Conservation (phyloP, 1,140 invertebrate genomes). For the Calephelis virginiensis region DNA sequence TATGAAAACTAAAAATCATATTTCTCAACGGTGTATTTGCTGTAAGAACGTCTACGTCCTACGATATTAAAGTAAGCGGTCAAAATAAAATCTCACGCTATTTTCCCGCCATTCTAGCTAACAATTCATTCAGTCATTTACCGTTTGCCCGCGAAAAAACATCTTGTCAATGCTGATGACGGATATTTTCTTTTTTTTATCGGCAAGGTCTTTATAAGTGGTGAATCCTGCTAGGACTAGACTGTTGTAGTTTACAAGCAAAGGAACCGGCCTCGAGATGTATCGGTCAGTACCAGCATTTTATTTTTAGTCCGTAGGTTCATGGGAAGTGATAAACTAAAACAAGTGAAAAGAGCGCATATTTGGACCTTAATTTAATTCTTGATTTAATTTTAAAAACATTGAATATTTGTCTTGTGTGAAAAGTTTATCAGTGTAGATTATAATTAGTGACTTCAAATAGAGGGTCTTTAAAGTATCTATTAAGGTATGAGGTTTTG, state of each 20-base stretch:
- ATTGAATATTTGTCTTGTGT: no score
- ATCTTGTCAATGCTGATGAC: constrained; percentile 7
- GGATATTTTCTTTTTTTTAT: constrained; percentile 22
- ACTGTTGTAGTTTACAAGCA: constrained; percentile 37
- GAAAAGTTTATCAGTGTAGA: no score
- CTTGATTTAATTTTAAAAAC: no score
- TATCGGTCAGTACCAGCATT: constrained; percentile 54
- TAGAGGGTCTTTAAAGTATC: no score
- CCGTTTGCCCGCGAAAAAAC: constrained; percentile 26
- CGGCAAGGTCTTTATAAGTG: constrained; percentile 51
- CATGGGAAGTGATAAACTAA: no score
- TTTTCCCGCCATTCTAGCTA: constrained; percentile 9
- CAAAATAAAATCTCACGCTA: constrained; percentile 16
- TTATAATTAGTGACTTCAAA: no score
- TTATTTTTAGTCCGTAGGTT: constrained; percentile 28
- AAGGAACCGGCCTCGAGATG: constrained; percentile 39
- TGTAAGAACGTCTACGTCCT: no score
- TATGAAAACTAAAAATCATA: no score
- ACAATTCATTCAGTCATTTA: constrained; percentile 22
- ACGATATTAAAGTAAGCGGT: constrained; percentile 6
- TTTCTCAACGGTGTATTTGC: no score
- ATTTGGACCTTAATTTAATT: no score
- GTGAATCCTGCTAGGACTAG: constrained; percentile 34
- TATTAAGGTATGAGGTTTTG: no score
- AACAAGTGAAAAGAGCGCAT: no score